These are phyloP conservation scores for Xyliphius kryptos DNA, from an alignment of 2,113 vertebrate species.

Conservation along the genomic window DNA sequence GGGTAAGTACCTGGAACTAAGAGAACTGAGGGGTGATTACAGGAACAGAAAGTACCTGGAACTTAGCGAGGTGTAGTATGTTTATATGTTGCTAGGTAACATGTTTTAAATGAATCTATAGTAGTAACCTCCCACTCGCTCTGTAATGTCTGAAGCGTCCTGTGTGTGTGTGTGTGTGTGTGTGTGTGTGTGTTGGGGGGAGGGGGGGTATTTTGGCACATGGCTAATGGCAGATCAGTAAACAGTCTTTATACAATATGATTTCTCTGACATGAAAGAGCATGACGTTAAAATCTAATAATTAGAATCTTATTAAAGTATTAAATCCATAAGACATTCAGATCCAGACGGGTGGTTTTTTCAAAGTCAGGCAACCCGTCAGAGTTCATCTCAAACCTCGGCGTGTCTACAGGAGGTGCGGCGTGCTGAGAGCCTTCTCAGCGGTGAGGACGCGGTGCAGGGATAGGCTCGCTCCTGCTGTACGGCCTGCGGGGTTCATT, in stretches of 20 bases:
- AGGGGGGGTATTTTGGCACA: no score
- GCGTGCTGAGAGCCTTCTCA: conserved; percentile 3
- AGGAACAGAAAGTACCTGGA: no score
- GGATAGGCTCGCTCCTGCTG: neutral
- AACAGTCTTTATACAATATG: no score
- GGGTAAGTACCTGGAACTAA: neutral
- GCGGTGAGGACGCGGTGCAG: neutral
- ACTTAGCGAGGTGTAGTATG: no score
- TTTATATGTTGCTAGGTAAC: no score
- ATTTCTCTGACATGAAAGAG: no score
- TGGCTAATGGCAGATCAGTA: no score
- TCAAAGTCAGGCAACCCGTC: conserved; percentile 14
- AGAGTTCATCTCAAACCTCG: neutral
- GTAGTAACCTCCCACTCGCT: no score
- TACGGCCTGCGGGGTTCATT: conserved; percentile 36
- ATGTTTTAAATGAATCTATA: no score
- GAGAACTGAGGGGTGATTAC: neutral
- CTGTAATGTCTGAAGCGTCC: no score
- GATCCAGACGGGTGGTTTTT: conserved; percentile 8
- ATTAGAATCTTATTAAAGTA: conserved; percentile 9
- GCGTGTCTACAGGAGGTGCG: conserved; percentile 18
- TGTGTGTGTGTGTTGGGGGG: no score
- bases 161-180: no score
- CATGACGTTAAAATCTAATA: neutral
- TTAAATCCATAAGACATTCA: conserved; percentile 8